A percentile compares a stretch with the other conserved stretches of the same genome.
These are phyloP conservation scores for Copidosoma floridanum DNA, from an alignment of 1,140 invertebrate genomes.

Conservation along the genomic window DNA sequence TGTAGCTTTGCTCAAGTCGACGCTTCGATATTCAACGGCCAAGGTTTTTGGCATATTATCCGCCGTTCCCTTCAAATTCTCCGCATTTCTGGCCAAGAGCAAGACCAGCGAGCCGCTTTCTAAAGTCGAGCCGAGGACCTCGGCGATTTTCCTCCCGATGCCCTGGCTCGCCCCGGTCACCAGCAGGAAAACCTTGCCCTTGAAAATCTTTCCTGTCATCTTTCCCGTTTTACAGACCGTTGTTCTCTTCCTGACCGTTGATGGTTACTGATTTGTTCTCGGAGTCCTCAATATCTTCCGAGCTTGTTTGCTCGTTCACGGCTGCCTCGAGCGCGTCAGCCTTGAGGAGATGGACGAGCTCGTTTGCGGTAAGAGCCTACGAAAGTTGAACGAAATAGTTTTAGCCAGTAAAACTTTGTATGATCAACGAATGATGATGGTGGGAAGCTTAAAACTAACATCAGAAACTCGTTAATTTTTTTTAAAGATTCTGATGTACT, in stretches of 20 bases:
- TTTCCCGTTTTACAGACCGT: conserved; percentile 5
- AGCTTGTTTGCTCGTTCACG: conserved; percentile 35
- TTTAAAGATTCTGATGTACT: too few species aligned
- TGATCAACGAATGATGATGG: neutral
- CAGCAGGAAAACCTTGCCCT: conserved; percentile 60
- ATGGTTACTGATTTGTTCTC: conserved; percentile 13
- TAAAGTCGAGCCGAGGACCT: conserved; percentile 66
- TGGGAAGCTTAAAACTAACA: too few species aligned
- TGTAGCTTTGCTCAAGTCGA: conserved; percentile 61
- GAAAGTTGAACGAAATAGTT: conserved; percentile 22
- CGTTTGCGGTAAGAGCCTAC: conserved; percentile 55
- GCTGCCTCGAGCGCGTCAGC: conserved; percentile 51
- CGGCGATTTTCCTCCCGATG: conserved; percentile 76
- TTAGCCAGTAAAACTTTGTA: neutral
- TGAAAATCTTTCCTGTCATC: conserved; percentile 43
- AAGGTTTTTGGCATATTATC: conserved; percentile 53
- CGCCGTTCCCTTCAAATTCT: conserved; percentile 64
- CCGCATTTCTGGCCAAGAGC: conserved; percentile 71
- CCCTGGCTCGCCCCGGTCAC: conserved; percentile 87
- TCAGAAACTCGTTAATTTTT: too few species aligned
- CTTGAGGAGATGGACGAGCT: conserved; percentile 58
- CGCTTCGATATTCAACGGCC: conserved; percentile 55
- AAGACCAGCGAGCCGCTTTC: conserved; percentile 67
- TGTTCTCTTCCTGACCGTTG: conserved; percentile 15
- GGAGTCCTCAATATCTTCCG: conserved; percentile 23